Conservation (phyloP, 2,113 vertebrate species). For the Brienomyrus longianalis region DNA sequence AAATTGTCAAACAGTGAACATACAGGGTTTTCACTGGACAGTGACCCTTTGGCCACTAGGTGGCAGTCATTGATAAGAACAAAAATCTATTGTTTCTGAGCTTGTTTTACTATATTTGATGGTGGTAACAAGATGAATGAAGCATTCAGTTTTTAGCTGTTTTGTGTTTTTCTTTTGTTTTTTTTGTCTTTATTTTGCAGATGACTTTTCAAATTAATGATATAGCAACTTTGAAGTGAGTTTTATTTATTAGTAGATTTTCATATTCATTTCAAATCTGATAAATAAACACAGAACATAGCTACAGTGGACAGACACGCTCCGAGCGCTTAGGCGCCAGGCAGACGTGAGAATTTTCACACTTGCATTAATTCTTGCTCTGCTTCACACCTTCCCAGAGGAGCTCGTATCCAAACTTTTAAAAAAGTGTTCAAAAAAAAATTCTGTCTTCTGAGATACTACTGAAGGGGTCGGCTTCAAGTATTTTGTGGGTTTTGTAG, state of each 20-base stretch:
- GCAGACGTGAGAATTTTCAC: background rate
- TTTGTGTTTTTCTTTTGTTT: background rate
- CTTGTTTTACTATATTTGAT: background rate
- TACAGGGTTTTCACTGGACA: background rate
- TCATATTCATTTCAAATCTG: background rate
- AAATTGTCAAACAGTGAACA: background rate
- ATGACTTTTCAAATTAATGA: background rate
- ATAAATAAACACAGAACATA: background rate
- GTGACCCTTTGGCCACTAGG: constrained; percentile 39
- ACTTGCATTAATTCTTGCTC: background rate
- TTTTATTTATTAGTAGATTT: background rate
- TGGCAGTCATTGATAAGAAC: constrained; percentile 27
- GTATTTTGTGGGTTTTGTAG: background rate
- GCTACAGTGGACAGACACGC: background rate
- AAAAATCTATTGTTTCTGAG: background rate
- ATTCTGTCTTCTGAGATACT: background rate
- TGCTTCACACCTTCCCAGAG: background rate
- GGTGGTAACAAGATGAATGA: background rate
- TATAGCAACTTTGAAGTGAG: background rate
- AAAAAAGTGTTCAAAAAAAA: background rate
- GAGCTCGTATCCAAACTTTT: background rate
- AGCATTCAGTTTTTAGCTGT: background rate
- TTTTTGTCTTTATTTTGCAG: background rate
- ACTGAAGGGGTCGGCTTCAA: background rate
- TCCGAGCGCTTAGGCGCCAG: background rate